phyloP scores from a whole-genome alignment of 2,888 invertebrate genomes.

The Athripsodes cinereus region DNA sequence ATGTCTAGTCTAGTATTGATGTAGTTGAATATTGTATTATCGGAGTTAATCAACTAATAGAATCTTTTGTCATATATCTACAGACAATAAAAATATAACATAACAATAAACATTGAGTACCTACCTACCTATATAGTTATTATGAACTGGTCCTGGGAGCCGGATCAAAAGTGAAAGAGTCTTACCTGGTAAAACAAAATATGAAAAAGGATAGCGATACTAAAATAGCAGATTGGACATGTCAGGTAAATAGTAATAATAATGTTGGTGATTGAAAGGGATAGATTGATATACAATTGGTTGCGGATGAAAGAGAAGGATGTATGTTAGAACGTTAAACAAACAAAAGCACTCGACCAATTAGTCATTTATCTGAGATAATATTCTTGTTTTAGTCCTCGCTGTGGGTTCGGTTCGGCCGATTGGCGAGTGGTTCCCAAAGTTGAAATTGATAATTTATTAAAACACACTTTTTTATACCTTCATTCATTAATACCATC shows the following conservation, averaged over 20 bases:
- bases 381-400: slow-evolving; percentile 6
- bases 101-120: too few relatives aligned
- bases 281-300: too few relatives aligned
- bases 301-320: too few relatives aligned
- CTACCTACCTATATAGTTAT: too few relatives aligned
- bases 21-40: too few relatives aligned
- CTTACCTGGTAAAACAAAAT: not conserved
- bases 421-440: not conserved
- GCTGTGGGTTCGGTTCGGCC: not conserved
- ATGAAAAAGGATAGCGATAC: not conserved
- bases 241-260: not conserved
- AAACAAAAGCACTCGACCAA: slow-evolving; percentile 19
- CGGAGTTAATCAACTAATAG: not conserved
- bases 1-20: too few relatives aligned
- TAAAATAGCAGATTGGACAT: not conserved
- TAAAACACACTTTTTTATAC: too few relatives aligned
- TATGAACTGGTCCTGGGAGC: not conserved
- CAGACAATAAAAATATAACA: too few relatives aligned
- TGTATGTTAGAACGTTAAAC: not conserved
- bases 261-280: not conserved
- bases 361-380: slow-evolving; percentile 14
- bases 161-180: not conserved
- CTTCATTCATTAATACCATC: too few relatives aligned
- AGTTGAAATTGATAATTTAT: too few relatives aligned
- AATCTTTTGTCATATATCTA: not conserved